Base-by-base conservation (phyloP, 2,113 vertebrate species). In the Taxidea taxus region DNA sequence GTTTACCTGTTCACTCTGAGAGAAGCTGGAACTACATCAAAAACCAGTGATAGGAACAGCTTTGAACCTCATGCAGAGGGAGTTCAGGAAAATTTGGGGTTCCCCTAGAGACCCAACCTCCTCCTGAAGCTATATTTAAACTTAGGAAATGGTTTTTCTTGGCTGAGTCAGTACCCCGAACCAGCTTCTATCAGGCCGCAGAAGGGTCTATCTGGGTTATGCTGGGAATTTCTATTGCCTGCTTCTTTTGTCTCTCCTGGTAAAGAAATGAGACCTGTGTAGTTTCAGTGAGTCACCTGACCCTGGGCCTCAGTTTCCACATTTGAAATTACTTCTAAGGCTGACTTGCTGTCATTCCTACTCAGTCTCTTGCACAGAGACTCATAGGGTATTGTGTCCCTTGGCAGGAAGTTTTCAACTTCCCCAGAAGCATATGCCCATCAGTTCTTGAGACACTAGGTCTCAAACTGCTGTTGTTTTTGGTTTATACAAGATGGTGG, bases 101-200 rank as follows among this genome's bases (percentile, higher is more conserved):
- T 96, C n/a, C 83, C 81, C 81, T 96, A 87, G 96, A 97, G 66
- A 34, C 9, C 47, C 42, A 68, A 44, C 29, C 20, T 92, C 29
- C 16, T 92, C n/a, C 60, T 81, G 47, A 37, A 47, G 14, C 20
- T 83, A 66, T 58, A 80, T 54, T 58, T 95, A 95, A 89, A 89
- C 6, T 66, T 95, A 72, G 42, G 34, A 91, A 95, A 80, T 39
- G 6, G 2, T 84, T 84, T 95, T 90, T 70, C 62, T 96, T 16
- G n/a, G 39, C 15, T 47, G 20, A 87, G 27, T 39, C 31, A 39
- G 39, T 31, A 23, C 34, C 21, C 31, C 27, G 60, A 72, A 74
- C 21, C 25, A 83, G 42, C 62, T 16, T 49, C 37, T 31, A 11
- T 47, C 39, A 95, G 56, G 44, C 3, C 18, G 4, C 66, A 10